Conservation (phyloP, 2,113 vertebrate species). For the Orthonyx spaldingii region DNA sequence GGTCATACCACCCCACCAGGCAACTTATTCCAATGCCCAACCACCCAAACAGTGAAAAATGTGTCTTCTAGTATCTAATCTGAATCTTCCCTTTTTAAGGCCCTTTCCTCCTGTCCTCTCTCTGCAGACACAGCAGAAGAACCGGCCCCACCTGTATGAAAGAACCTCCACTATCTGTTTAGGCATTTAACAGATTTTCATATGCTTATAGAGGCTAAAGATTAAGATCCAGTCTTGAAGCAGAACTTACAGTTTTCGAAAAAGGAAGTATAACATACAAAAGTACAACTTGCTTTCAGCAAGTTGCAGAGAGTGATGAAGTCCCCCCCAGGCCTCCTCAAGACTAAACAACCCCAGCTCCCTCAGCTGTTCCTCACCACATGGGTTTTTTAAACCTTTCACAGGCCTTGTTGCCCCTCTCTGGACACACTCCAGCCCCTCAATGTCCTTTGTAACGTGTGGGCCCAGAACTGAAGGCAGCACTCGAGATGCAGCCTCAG, state of each 20-base stretch:
- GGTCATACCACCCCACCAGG: rapidly evolving
- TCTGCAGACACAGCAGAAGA: not conserved
- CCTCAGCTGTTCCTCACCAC: not conserved
- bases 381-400: not conserved
- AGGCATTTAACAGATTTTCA: not conserved
- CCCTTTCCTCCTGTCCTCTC: not conserved
- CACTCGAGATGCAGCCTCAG: rapidly evolving
- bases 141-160: rapidly evolving
- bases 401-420: not conserved
- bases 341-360: not conserved
- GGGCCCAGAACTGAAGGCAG: not conserved
- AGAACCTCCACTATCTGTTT: not conserved
- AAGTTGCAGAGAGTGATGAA: rapidly evolving
- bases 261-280: too few relatives aligned
- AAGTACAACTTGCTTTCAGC: not conserved
- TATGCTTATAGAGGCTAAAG: not conserved
- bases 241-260: not conserved
- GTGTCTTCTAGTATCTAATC: too few relatives aligned
- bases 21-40: too few relatives aligned
- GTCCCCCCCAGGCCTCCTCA: not conserved
- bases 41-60: not conserved
- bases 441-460: not conserved
- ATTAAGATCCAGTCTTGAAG: not conserved
- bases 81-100: not conserved
- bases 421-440: not conserved